Evolutionary conservation across 2,113 vertebrate genomes (phyloP), one percentile per base, ranked within the genome.

Genomic region (Megaceryle maxima): DNA sequence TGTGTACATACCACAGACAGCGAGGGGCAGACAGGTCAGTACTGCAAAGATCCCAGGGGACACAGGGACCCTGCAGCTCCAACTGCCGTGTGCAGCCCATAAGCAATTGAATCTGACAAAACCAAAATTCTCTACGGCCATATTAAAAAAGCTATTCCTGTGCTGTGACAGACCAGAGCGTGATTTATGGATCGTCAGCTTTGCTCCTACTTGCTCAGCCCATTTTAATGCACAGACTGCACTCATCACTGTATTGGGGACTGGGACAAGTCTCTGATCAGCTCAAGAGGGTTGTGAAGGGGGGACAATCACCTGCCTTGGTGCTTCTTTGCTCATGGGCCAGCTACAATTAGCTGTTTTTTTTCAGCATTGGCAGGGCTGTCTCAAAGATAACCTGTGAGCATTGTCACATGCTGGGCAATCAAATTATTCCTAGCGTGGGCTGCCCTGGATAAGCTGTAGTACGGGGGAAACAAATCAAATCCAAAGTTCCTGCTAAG

Each of bases 191-290:
- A 39, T 0, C 0, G 50, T 8, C 59, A 70, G 12, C 33, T 90
- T 84, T 51, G 22, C 13, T 56, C 33, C 55, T 56, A 2, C 67
- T 83, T 69, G 16, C 29, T 84, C 37, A 35, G 22, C 6, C 29
- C 24, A 6, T 50, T 70, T n/a, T 16, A 63, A 46, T 3, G 8
- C 43, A 28, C 16, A 37, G 59, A 31, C 39, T 43, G 39, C 1
- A 1, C 26, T 44, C 57, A 21, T 29, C 2, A 2, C 48, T 92
- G 0, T 17, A 7, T 0, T 12, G 22, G 31, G 28, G 11, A 83
- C 13, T 16, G 43, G 43, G n/a, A 24, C 9, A 25, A 59, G 26
- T 16, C 31, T 77, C 35, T 17, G 14, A 66, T 24, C 14, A 66
- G 33, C 28, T 68, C 59, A n/a, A 81, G 50, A 50, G 41, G 29